Conservation (phyloP, 2,113 vertebrate species). For the Sylvia atricapilla region DNA sequence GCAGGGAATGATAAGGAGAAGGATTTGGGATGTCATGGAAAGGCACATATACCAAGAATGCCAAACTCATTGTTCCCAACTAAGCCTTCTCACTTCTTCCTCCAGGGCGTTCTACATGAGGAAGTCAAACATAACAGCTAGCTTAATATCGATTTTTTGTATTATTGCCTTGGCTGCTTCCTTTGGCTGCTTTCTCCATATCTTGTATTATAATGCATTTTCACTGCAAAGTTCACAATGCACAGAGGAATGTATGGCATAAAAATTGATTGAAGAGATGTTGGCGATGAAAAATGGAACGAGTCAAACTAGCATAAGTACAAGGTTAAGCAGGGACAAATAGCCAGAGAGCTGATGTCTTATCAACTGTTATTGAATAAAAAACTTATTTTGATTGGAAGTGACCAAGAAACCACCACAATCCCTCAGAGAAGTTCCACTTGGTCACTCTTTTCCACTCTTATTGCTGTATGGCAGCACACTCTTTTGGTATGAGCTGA, state of each 20-base stretch:
- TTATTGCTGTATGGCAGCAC: not conserved
- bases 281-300: not conserved
- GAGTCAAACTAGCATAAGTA: not conserved
- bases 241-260: not conserved
- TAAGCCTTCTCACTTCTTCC: not conserved
- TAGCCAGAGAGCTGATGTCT: not conserved
- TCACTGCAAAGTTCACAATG: not conserved
- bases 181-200: not conserved
- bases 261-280: not conserved
- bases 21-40: not conserved
- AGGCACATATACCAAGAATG: fast-evolving
- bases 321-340: not conserved
- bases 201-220: not conserved
- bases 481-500: not conserved
- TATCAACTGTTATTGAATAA: not conserved
- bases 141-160: not conserved
- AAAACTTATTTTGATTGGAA: not conserved
- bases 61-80: not conserved
- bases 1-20: not conserved
- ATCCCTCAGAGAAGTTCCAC: not conserved
- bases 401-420: not conserved
- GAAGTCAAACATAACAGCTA: not conserved
- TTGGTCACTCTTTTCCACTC: not conserved
- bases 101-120: not conserved
- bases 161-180: not conserved